A percentile compares a stretch with the other conserved stretches of the same genome.
Evolutionary conservation across 2,888 invertebrate species (phyloP).

Genomic region (Ophion ellenae): DNA sequence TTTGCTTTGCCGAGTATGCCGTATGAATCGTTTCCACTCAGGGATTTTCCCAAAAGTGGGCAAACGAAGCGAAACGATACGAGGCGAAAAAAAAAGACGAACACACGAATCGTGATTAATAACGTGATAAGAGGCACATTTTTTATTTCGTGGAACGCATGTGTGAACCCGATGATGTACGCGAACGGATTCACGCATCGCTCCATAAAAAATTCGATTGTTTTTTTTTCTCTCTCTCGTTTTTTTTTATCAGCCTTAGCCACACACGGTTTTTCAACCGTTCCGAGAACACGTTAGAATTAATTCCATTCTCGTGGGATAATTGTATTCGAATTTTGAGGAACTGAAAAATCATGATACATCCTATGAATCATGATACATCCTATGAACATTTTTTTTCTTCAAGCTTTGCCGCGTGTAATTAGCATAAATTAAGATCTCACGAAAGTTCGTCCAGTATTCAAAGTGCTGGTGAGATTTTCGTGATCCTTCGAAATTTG

Average conservation of each 20-base stretch:
- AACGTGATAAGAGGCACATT: slow-evolving; percentile 31
- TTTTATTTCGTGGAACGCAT: slow-evolving; percentile 28
- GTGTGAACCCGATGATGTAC: slow-evolving; percentile 10
- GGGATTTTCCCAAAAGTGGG: slow-evolving; percentile 21
- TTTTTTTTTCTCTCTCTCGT: not conserved
- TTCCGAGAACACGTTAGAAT: slow-evolving; percentile 30
- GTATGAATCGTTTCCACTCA: slow-evolving; percentile 3
- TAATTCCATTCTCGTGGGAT: not conserved
- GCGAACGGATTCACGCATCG: slow-evolving; percentile 36
- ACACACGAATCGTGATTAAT: slow-evolving; percentile 26
- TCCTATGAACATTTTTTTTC: slow-evolving; percentile 3
- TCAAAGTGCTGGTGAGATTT: not conserved
- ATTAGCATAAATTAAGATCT: slow-evolving; percentile 19
- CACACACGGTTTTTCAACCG: slow-evolving; percentile 1
- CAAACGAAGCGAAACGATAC: no score
- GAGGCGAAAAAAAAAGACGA: not conserved
- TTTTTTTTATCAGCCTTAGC: slow-evolving; percentile 15
- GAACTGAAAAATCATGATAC: slow-evolving; percentile 3
- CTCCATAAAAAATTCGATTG: slow-evolving; percentile 19
- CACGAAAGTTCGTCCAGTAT: slow-evolving; percentile 4
- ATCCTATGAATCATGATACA: slow-evolving; percentile 4
- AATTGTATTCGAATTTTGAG: slow-evolving; percentile 5
- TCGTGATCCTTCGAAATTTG: not conserved
- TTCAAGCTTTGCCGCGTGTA: not conserved
- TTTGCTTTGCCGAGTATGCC: slow-evolving; percentile 10